Conservation (phyloP, 2,797 vertebrate species). For the Adelosebastes latens region DNA sequence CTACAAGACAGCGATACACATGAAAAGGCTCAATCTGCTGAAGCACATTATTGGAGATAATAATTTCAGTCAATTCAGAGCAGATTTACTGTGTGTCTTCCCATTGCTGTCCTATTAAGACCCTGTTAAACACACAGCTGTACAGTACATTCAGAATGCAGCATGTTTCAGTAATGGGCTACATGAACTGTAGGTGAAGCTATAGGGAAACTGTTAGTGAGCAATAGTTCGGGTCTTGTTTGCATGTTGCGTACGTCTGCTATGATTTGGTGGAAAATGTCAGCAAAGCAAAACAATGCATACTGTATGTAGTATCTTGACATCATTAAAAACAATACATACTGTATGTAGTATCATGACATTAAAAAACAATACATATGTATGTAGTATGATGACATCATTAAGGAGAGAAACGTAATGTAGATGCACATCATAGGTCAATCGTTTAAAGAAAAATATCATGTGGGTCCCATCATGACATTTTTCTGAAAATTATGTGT, state of each 20-base stretch:
- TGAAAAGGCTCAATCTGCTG: conserved; percentile 44
- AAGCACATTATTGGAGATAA: conserved; percentile 40
- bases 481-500: not conserved
- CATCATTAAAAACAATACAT: not conserved
- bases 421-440: not conserved
- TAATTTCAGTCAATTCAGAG: conserved; percentile 40
- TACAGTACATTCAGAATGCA: conserved; percentile 15
- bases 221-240: conserved; percentile 10
- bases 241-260: not conserved
- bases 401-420: conserved; percentile 3
- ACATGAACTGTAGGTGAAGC: not conserved
- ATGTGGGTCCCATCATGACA: not conserved
- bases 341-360: not conserved
- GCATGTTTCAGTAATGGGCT: conserved; percentile 34
- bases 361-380: not conserved
- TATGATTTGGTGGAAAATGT: conserved; percentile 31
- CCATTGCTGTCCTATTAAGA: conserved; percentile 22
- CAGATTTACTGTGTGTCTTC: conserved; percentile 22
- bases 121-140: conserved; percentile 4
- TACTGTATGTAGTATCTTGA: not conserved
- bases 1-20: conserved; percentile 4
- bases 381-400: too few species aligned
- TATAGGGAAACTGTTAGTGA: not conserved
- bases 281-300: conserved; percentile 29
- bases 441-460: not conserved